Evolutionary conservation across 64 coral and sea anemone species (phyloP), one percentile per base, ranked within the genome.

Genomic region (Anthopleura sola): DNA sequence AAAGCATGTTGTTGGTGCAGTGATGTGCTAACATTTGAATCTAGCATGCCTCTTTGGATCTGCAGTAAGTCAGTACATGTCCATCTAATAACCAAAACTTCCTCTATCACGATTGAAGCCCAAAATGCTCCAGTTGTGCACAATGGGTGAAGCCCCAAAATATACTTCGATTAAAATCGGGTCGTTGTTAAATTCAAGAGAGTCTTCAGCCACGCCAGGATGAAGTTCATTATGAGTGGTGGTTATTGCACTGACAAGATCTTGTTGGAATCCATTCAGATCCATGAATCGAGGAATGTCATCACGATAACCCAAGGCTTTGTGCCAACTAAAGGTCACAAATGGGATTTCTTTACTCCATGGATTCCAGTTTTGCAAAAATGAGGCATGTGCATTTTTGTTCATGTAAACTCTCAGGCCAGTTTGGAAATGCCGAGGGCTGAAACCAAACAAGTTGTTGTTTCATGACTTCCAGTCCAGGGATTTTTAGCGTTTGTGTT

Each of bases 351-450:
- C 90, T 87, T 84, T 88, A 74, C 90, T 95, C 97, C 97, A 99
- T 12, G 97, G 97, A 75, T 99, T 99, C 97, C 97, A 99, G 58
- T 88, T 94, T 85, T 99, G 92, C 38, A 94, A 87, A 49, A 87
- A 87, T 38, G 64, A 84, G 20, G 90, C 85, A 46, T 46, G 32
- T 28, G 69, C 44, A 74, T 90, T 94, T 85, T 94, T 91, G 82
- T 89, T 89, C 78, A 87, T 89, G 82, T 95, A 89, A 84, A 99
- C 68, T 20, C 97, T 90, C 46, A 99, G 68, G 24, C 97, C 97
- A 88, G 86, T 87, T 94, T 99, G 92, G 68, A 92, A 90, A 55
- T 89, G 86, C 0, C 93, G 92, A 21, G 89, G 92, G 56, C 92
- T 95, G 89, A 86, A 93, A 90, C 84, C 57, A 91, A 83, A 55